A percentile compares a stretch with the other conserved stretches of the same genome.
phyloP scores from a whole-genome alignment of 1,140 invertebrate genomes.

The Holotrichia oblita region DNA sequence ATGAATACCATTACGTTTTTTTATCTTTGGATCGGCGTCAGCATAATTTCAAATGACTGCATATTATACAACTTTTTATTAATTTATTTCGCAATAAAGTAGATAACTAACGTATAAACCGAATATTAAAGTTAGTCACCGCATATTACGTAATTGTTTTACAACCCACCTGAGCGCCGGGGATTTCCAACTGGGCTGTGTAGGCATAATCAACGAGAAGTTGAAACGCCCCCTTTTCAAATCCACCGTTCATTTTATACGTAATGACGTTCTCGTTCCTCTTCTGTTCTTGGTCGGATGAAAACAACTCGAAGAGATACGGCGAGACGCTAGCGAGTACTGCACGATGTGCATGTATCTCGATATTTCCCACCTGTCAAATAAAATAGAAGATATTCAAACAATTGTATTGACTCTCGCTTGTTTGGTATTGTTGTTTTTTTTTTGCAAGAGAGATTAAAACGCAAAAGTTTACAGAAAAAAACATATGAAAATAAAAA shows the following conservation, averaged over 20 bases:
- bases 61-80: too few species aligned
- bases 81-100: too few species aligned
- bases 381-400: conserved; percentile 37
- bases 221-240: conserved; percentile 74
- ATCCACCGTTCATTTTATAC: conserved; percentile 75
- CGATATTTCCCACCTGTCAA: conserved; percentile 71
- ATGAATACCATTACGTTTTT: too few species aligned
- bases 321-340: conserved; percentile 80
- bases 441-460: background rate
- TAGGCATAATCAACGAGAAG: conserved; percentile 84
- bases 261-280: conserved; percentile 63
- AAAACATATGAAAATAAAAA: conserved; percentile 49
- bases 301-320: conserved; percentile 82
- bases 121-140: too few species aligned
- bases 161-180: conserved; percentile 60
- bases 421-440: conserved; percentile 29
- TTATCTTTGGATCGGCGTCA: too few species aligned
- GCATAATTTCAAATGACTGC: too few species aligned
- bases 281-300: conserved; percentile 64
- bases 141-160: too few species aligned
- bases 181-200: conserved; percentile 66
- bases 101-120: too few species aligned
- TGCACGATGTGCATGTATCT: conserved; percentile 79
- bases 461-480: conserved; percentile 40
- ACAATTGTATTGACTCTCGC: background rate